These are phyloP conservation scores for Drosophila kanekoi DNA, from an alignment of 2,888 invertebrate genomes.

Conservation along the genomic window DNA sequence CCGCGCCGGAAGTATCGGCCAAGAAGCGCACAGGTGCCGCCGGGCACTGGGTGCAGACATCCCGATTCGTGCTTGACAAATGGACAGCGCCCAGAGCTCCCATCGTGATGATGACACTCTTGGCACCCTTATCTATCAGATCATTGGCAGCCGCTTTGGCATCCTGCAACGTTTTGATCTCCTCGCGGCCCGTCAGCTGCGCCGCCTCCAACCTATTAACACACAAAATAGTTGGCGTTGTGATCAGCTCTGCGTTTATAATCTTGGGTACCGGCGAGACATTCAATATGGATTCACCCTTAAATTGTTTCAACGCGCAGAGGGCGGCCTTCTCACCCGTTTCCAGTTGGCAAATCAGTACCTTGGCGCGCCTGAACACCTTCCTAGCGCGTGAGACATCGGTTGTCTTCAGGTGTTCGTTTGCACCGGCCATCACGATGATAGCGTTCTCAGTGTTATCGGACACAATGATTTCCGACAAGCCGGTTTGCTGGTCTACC, in stretches of 20 bases:
- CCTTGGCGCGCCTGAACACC: conserved; percentile 87
- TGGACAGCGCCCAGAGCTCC: conserved; percentile 92
- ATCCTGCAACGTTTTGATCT: conserved; percentile 84
- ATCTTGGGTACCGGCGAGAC: conserved; percentile 92
- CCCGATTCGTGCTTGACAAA: conserved; percentile 84
- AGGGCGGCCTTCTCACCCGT: conserved; percentile 90
- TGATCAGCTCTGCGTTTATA: conserved; percentile 88
- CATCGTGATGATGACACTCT: conserved; percentile 93
- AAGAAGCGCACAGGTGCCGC: conserved; percentile 88
- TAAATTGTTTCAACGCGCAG: conserved; percentile 88
- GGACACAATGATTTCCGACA: conserved; percentile 95
- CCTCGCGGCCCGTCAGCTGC: conserved; percentile 86
- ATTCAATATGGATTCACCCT: conserved; percentile 93
- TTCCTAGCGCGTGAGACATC: conserved; percentile 88
- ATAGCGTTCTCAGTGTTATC: conserved; percentile 96
- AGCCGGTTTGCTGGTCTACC: conserved; percentile 88
- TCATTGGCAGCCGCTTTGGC: conserved; percentile 88
- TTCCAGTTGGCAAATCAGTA: conserved; percentile 94
- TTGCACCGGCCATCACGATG: conserved; percentile 95
- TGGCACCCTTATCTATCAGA: conserved; percentile 89
- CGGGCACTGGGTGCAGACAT: conserved; percentile 87
- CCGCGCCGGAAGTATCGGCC: conserved; percentile 95
- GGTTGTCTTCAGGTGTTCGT: conserved; percentile 87
- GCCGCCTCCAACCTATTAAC: conserved; percentile 95
- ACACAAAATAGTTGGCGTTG: conserved; percentile 92